Evolutionary conservation across 2,113 vertebrate species (phyloP).

Genomic region (Neolamprologus kungweensis): DNA sequence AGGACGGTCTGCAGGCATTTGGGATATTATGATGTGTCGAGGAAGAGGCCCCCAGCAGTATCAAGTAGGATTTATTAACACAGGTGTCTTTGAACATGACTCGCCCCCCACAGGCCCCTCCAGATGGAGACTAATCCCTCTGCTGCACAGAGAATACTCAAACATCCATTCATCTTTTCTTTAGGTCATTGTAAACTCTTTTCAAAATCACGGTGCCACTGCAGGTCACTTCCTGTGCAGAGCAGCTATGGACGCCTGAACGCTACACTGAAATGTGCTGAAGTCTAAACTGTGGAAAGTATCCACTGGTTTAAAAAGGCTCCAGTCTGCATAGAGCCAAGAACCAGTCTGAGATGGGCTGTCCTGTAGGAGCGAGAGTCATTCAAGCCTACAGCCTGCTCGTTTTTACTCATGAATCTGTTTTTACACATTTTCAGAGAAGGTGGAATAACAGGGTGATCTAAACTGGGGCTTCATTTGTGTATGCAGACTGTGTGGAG

Average conservation of each 20-base stretch:
- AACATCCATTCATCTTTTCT: conserved; percentile 24
- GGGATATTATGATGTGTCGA: conserved; percentile 54
- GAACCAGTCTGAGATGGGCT: not conserved
- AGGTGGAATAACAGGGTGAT: not conserved
- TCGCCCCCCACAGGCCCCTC: conserved; percentile 22
- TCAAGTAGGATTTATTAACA: conserved; percentile 59
- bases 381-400: not conserved
- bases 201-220: not conserved
- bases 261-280: not conserved
- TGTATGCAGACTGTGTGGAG: not conserved
- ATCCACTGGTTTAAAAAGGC: not conserved
- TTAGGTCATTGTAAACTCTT: conserved; percentile 24
- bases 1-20: conserved; percentile 14
- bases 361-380: accelerated
- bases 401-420: not conserved
- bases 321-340: not conserved
- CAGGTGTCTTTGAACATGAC: conserved; percentile 63
- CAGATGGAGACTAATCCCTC: conserved; percentile 51
- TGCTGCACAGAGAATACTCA: not conserved
- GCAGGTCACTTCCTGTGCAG: not conserved
- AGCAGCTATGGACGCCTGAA: not conserved
- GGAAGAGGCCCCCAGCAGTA: conserved; percentile 53
- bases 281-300: not conserved
- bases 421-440: not conserved
- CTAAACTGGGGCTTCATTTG: not conserved